Base-by-base conservation (phyloP, 2,888 invertebrate species). In the Falcaria lacertinaria region DNA sequence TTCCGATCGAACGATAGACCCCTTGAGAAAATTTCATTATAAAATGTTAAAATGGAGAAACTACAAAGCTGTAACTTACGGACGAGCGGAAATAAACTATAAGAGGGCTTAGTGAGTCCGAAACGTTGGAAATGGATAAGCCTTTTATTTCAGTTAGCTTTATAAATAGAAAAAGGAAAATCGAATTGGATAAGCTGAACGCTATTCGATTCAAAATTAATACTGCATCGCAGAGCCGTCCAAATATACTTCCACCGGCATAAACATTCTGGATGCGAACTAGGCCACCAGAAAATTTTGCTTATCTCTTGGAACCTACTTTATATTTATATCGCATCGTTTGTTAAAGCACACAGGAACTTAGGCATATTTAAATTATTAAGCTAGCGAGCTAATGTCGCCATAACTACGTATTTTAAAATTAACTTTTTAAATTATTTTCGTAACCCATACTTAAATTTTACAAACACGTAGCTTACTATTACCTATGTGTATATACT, bases 91-190 rank as follows among this genome's bases (percentile, higher is more conserved):
- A 28, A 28, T 28, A 28, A 28, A 28, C 28, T 28, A 28, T 28
- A 28, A 11, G 11, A 7, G 8, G 3, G 22, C 22, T 22, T 22
- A 22, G 28, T 28, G 28, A 28, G 28, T 11, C 28, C 28, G 28
- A 28, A 28, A 28, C 28, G 28, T 28, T 11, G 28, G 28, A 28
- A 28, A 28, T 11, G 11, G 28, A 28, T 28, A 28, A 28, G 28
- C 28, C 28, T 28, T 37, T 37, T 64, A 64, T 61, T 57, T 49
- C 61, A 54, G 55, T 54, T 55, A 46, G 60, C 52, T 59, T 66
- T 61, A 63, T 69, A 67, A 70, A 71, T 68, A 68, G 60, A 69
- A 54, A 45, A 50, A 59, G 57, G 53, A 51, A 56, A 58, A 50
- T n/a, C n/a, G n/a, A 54, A 63, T 60, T 57, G 64, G 59, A 60